Evolutionary conservation across 92 coral and sea anemone species (phyloP).

Genomic region (Zoanthus solanderi): DNA sequence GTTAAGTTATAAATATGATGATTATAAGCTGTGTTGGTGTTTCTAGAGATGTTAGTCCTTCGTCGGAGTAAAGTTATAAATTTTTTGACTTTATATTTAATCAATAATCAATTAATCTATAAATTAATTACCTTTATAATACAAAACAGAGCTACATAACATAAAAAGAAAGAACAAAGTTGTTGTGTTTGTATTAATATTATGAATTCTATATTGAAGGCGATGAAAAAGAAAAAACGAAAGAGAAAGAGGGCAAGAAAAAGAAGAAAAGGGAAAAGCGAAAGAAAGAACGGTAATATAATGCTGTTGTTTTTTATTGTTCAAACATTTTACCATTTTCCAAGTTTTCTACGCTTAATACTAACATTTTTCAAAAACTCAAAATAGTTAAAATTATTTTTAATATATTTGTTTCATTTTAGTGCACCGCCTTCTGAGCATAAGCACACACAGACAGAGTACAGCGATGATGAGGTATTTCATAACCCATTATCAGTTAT

Average conservation of each 20-base stretch:
- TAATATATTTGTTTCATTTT: background rate
- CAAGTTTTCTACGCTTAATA: too few relatives aligned
- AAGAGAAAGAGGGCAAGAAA: background rate
- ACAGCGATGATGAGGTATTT: slow-evolving; percentile 7
- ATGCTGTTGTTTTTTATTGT: background rate
- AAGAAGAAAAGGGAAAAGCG: slow-evolving; percentile 49
- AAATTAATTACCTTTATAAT: too few relatives aligned
- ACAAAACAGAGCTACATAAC: too few relatives aligned
- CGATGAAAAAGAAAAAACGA: background rate
- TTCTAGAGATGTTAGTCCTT: too few relatives aligned
- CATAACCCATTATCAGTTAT: background rate
- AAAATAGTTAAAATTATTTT: too few relatives aligned
- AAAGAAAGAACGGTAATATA: slow-evolving; percentile 52
- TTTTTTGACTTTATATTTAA: too few relatives aligned
- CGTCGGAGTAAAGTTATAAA: too few relatives aligned
- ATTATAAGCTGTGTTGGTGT: too few relatives aligned
- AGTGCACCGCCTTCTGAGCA: background rate
- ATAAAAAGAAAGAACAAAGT: too few relatives aligned
- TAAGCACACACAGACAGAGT: background rate
- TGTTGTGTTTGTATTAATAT: background rate
- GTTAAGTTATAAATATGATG: too few relatives aligned
- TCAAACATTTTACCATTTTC: background rate
- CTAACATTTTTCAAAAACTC: too few relatives aligned
- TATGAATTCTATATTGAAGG: background rate
- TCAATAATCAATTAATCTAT: too few relatives aligned